A percentile compares a stretch with the other conserved stretches of the same genome.
These are phyloP conservation scores for Verasper variegatus DNA, from an alignment of 2,113 vertebrate genomes.

Conservation along the genomic window DNA sequence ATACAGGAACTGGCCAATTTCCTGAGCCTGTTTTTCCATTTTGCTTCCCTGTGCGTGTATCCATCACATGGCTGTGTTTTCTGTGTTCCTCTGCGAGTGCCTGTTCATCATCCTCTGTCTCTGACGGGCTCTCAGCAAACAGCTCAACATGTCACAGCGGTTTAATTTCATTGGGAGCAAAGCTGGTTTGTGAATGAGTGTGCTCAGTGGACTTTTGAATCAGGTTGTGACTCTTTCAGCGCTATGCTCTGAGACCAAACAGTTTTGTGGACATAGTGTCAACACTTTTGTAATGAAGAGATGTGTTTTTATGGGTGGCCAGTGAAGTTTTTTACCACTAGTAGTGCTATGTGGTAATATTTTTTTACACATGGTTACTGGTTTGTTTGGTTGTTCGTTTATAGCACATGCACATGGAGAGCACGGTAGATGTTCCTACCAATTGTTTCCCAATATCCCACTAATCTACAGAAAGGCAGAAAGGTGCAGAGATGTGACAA, in stretches of 20 bases:
- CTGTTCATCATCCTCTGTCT: constrained; percentile 46
- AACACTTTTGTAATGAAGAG: not conserved
- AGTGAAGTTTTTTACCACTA: not conserved
- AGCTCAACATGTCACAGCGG: constrained; percentile 62
- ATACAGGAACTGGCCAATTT: constrained; percentile 66
- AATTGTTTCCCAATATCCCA: not conserved
- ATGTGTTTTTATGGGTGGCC: not conserved
- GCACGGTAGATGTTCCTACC: not conserved
- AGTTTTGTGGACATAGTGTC: not conserved
- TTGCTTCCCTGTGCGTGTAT: constrained; percentile 57
- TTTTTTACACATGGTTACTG: too few species aligned
- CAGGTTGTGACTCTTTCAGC: not conserved
- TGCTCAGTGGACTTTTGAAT: constrained; percentile 25
- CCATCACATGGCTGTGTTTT: constrained; percentile 57
- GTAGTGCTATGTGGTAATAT: not conserved
- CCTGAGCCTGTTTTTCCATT: constrained; percentile 68
- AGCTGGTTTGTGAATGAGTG: constrained; percentile 30
- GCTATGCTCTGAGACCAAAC: constrained; percentile 14
- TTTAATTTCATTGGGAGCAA: constrained; percentile 52
- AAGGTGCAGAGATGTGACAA: too few species aligned
- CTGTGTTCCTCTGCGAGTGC: constrained; percentile 41
- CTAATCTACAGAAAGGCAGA: not conserved
- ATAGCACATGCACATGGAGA: not conserved
- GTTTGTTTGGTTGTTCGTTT: not conserved
- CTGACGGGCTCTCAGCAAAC: constrained; percentile 51